phyloP scores from a whole-genome alignment of 2,797 vertebrate species.

The Esox masquinongy region DNA sequence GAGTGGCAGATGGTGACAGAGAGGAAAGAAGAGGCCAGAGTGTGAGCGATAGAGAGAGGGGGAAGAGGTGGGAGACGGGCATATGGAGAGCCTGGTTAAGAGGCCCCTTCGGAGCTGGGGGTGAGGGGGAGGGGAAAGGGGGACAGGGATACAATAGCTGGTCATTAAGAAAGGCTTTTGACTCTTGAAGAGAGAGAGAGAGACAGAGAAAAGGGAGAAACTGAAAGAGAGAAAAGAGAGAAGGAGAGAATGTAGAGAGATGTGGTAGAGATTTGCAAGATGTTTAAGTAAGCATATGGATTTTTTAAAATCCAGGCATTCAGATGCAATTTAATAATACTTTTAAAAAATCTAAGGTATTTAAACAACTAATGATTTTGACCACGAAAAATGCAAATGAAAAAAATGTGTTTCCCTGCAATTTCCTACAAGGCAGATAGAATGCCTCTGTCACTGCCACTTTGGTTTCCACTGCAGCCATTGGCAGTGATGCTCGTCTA shows the following conservation, averaged over 20 bases:
- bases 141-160: slow-evolving; percentile 76
- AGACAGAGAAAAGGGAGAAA: slow-evolving; percentile 32
- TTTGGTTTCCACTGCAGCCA: too few relatives aligned
- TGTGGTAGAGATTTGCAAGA: background rate
- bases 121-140: slow-evolving; percentile 74
- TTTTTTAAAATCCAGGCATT: too few relatives aligned
- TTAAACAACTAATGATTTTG: too few relatives aligned
- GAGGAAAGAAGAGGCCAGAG: slow-evolving; percentile 91
- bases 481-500: too few relatives aligned
- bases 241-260: background rate
- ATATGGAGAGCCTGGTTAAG: slow-evolving; percentile 99
- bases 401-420: too few relatives aligned
- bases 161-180: slow-evolving; percentile 81
- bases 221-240: slow-evolving; percentile 42
- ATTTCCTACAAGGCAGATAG: too few relatives aligned
- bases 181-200: slow-evolving; percentile 72
- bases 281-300: background rate
- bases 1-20: slow-evolving; percentile 95
- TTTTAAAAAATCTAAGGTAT: too few relatives aligned
- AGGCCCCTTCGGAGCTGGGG: slow-evolving; percentile 78
- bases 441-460: too few relatives aligned
- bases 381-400: too few relatives aligned
- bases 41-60: slow-evolving; percentile 89
- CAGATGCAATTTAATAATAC: too few relatives aligned
- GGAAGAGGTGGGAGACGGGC: slow-evolving; percentile 80